Percentiles rank a stretch among this genome's conserved stretches.
Conservation (phyloP, 2,113 vertebrate species). For the Oreochromis niloticus region DNA sequence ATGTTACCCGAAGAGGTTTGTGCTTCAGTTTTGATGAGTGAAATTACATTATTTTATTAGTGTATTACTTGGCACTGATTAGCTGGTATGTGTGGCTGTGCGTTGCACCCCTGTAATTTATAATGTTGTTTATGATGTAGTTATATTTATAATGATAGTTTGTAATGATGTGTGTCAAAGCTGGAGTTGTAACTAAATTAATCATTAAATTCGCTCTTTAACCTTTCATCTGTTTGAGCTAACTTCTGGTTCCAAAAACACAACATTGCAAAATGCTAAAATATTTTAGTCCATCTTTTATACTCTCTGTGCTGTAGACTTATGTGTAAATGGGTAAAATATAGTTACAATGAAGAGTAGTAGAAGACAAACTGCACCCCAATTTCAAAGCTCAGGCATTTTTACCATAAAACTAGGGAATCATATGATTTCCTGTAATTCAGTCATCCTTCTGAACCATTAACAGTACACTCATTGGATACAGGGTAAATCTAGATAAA, state of each 20-base stretch:
- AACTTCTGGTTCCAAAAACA: background rate
- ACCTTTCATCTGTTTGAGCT: background rate
- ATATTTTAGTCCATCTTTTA: background rate
- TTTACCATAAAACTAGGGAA: rapidly evolving
- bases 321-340: background rate
- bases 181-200: rapidly evolving
- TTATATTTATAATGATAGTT: background rate
- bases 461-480: rapidly evolving
- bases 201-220: rapidly evolving
- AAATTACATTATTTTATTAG: background rate
- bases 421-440: background rate
- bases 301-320: rapidly evolving
- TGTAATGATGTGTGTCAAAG: background rate
- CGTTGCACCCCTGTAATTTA: background rate
- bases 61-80: background rate
- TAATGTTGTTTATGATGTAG: background rate
- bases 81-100: background rate
- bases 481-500: background rate
- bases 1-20: background rate
- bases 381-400: rapidly evolving
- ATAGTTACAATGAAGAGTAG: background rate
- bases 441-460: background rate
- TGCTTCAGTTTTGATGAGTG: background rate
- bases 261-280: background rate
- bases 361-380: background rate